A percentile compares a stretch with the other conserved stretches of the same genome.
Conservation (phyloP, 2,797 vertebrate genomes). For the Sebastes minor region DNA sequence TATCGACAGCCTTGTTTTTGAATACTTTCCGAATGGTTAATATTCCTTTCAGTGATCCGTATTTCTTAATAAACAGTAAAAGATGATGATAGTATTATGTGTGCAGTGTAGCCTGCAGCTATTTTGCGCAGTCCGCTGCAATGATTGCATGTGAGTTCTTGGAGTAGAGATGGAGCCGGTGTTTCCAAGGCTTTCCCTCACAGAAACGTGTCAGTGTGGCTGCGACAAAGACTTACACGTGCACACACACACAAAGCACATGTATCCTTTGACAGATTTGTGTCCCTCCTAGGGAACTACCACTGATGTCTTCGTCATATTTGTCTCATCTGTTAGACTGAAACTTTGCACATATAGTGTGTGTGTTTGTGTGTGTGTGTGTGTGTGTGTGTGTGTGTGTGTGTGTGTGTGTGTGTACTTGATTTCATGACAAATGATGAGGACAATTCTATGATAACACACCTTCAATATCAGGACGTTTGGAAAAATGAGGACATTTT, state of each 20-base stretch:
- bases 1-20: not conserved
- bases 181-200: slow-evolving; percentile 9
- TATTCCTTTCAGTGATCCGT: not conserved
- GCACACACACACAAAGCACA: not conserved
- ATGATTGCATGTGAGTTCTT: not conserved
- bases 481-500: no score
- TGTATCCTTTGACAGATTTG: not conserved
- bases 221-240: not conserved
- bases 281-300: not conserved
- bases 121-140: not conserved
- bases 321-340: not conserved
- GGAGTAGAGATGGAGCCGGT: not conserved
- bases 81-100: not conserved
- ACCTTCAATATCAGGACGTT: no score
- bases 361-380: no score
- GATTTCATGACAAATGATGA: no score
- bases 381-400: rapidly evolving
- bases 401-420: no score
- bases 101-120: not conserved
- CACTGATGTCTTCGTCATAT: not conserved
- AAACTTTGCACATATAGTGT: not conserved
- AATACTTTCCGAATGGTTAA: not conserved
- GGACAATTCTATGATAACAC: no score
- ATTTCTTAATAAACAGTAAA: not conserved
- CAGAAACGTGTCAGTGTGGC: not conserved